These are phyloP conservation scores for Molossus alvarezi DNA, from an alignment of 2,797 vertebrate species.

Conservation along the genomic window DNA sequence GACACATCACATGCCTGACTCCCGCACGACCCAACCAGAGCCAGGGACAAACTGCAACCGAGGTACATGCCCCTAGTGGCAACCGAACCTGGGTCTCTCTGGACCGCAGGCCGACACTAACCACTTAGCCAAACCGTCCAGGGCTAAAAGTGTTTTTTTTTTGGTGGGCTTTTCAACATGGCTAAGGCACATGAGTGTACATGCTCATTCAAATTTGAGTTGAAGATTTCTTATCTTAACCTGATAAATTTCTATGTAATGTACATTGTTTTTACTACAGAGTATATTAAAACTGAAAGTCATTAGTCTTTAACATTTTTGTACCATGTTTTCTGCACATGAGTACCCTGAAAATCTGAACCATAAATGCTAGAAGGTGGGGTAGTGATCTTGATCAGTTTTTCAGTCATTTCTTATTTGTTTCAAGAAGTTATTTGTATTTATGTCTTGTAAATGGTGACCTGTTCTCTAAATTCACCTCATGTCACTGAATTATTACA, in stretches of 20 bases:
- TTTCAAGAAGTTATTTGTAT: background rate
- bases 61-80: too few species aligned
- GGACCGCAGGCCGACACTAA: too few species aligned
- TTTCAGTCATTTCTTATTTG: background rate
- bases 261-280: background rate
- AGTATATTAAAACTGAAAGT: background rate
- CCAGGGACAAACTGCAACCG: too few species aligned
- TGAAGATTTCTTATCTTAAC: background rate
- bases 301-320: slow-evolving; percentile 28
- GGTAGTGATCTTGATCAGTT: background rate
- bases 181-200: background rate
- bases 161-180: background rate
- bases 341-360: background rate
- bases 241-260: background rate
- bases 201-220: background rate
- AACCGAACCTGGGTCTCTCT: too few species aligned
- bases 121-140: too few species aligned
- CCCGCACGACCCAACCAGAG: too few species aligned
- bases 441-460: slow-evolving; percentile 1
- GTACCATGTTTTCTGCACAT: background rate
- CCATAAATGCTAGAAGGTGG: background rate
- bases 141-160: too few species aligned
- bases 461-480: background rate
- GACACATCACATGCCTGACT: too few species aligned
- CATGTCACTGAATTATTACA: background rate